A percentile compares a stretch with the other conserved stretches of the same genome.
These are phyloP conservation scores for Vulpes ferrilata DNA, from an alignment of 2,113 vertebrate genomes.

Conservation along the genomic window DNA sequence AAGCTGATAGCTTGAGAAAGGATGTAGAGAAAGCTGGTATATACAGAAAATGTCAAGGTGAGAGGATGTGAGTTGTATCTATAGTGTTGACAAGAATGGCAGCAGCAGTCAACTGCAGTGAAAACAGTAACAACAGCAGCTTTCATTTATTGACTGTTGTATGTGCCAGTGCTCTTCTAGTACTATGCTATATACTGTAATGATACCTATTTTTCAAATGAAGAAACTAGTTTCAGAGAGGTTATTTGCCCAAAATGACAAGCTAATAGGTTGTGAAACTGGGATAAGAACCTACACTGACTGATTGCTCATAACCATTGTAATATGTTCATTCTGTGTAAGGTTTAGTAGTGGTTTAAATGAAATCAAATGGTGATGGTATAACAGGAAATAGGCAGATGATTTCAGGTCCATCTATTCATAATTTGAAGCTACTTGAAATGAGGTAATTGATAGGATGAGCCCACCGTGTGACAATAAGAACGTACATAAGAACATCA, in stretches of 20 bases:
- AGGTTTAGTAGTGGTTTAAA: background rate
- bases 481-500: background rate
- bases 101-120: background rate
- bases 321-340: background rate
- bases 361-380: background rate
- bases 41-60: background rate
- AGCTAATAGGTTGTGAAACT: background rate
- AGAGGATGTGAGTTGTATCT: background rate
- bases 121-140: background rate
- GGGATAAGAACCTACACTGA: background rate
- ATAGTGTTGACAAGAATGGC: background rate
- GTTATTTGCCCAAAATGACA: background rate
- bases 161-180: background rate
- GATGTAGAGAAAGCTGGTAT: background rate
- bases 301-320: background rate
- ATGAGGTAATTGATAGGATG: background rate
- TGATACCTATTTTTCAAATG: background rate
- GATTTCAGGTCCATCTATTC: background rate
- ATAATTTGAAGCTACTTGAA: conserved; percentile 46
- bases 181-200: background rate
- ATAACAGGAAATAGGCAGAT: background rate
- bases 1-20: background rate
- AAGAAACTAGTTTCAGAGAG: background rate
- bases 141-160: conserved; percentile 23
- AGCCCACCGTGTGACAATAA: background rate